Conservation (phyloP, 2,113 vertebrate species). For the Alethe castanea region DNA sequence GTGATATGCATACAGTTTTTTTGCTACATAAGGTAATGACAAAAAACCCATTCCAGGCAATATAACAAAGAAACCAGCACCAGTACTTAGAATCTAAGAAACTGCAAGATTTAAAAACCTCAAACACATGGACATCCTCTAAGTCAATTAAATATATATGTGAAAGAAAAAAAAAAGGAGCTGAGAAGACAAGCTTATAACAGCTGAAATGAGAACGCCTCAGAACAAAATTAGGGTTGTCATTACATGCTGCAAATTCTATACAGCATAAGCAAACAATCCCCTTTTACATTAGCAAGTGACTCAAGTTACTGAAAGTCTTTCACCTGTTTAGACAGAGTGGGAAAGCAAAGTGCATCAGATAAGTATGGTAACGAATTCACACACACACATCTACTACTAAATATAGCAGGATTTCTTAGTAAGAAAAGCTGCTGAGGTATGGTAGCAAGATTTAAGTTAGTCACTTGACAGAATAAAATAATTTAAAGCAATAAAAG, state of each 20-base stretch:
- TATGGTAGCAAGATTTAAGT: constrained; percentile 52
- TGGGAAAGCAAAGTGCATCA: constrained; percentile 29
- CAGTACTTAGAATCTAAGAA: not conserved
- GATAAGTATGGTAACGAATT: constrained; percentile 49
- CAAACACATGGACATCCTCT: not conserved
- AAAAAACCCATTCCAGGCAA: not conserved
- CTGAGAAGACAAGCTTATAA: not conserved
- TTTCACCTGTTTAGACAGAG: not conserved
- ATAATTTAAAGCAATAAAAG: not conserved
- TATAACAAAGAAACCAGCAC: not conserved
- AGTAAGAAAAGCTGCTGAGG: constrained; percentile 40
- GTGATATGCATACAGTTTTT: not conserved
- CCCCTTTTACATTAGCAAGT: not conserved
- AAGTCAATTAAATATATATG: not conserved
- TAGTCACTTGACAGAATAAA: constrained; percentile 13
- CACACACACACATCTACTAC: constrained; percentile 50
- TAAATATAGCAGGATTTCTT: constrained; percentile 70
- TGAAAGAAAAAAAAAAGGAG: too few relatives aligned
- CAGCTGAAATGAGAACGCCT: not conserved
- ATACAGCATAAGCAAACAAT: not conserved
- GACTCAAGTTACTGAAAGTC: not conserved
- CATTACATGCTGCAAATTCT: not conserved
- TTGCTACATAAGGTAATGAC: not conserved
- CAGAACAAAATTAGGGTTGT: not conserved
- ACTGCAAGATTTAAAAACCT: not conserved